Percentiles rank a stretch among this genome's conserved stretches.
phyloP scores from a whole-genome alignment of 2,888 invertebrate species.

The Erpobdella octoculata region DNA sequence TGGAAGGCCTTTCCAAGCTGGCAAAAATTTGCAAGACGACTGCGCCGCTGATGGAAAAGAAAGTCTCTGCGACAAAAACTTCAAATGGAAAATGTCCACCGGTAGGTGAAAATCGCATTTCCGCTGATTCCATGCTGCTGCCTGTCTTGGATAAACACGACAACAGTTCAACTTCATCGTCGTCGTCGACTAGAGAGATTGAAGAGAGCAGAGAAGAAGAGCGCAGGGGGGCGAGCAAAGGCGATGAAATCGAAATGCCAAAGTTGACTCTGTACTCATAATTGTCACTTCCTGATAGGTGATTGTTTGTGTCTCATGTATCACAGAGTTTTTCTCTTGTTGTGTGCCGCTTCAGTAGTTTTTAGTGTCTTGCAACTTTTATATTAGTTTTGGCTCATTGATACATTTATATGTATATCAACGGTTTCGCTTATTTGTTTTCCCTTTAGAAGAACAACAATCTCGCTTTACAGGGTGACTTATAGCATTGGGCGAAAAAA shows the following conservation, averaged over 20 bases:
- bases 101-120: background rate
- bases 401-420: no score
- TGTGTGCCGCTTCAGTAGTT: no score
- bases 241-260: background rate
- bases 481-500: no score
- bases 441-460: no score
- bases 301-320: no score
- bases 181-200: background rate
- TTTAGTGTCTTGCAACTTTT: no score
- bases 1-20: background rate
- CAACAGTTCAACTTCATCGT: background rate
- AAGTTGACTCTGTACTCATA: background rate
- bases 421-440: no score
- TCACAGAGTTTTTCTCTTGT: no score
- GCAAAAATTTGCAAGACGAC: conserved; percentile 2
- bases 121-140: background rate
- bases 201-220: background rate
- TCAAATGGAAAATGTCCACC: background rate
- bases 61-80: background rate
- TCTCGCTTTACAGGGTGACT: no score
- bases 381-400: no score
- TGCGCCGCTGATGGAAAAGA: background rate
- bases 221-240: no score
- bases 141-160: background rate
- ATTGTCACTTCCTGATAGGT: background rate